Base-by-base conservation (phyloP, 2,113 vertebrate genomes). In the Tapirus terrestris region DNA sequence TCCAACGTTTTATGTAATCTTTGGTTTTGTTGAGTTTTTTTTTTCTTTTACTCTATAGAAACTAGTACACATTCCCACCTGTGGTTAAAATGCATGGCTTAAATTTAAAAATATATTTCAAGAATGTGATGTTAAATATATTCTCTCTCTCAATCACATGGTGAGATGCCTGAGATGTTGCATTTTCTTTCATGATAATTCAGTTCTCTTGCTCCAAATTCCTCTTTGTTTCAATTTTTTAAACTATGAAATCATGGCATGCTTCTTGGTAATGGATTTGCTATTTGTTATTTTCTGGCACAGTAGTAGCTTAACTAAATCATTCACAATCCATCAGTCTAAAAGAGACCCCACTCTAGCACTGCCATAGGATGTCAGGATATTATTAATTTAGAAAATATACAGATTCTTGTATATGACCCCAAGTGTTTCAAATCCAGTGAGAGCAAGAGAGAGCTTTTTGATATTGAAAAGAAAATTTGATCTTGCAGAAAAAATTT, bases 301-400 rank as follows among this genome's bases (percentile, higher is more conserved):
- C 90, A 53, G 20, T 58, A 60, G 76, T 60, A 65, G 75, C 95
- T 98, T 97, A 97, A 98, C 94, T 97, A 98, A 98, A 98, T 98
- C 92, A 87, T 85, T 94, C 92, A 95, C 56, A 98, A 81, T 67
- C 45, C 77, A 53, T 92, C 81, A 79, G 21, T 91, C 97, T 95
- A 94, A 97, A 97, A 53, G 88, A 92, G 12, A 56, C 89, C 0
- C 58, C 86, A 90, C n/a, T 94, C 33, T 2, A 85, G 43, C 27
- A 94, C 23, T 97, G n/a, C 21, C 68, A 81, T 68, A 86, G 56
- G 31, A 33, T 97, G 14, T 95, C 63, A 83, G 17, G 70, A 61
- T 48, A 79, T 95, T 95, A 88, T 72, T 97, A 96, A 96, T 97
- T 94, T 93, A 97, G 83, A 97, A 96, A 97, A 76, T 43, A 89